Evolutionary conservation across 2,888 invertebrate species (phyloP), one percentile per base, ranked within the genome.

Genomic region (Dicycla oo): DNA sequence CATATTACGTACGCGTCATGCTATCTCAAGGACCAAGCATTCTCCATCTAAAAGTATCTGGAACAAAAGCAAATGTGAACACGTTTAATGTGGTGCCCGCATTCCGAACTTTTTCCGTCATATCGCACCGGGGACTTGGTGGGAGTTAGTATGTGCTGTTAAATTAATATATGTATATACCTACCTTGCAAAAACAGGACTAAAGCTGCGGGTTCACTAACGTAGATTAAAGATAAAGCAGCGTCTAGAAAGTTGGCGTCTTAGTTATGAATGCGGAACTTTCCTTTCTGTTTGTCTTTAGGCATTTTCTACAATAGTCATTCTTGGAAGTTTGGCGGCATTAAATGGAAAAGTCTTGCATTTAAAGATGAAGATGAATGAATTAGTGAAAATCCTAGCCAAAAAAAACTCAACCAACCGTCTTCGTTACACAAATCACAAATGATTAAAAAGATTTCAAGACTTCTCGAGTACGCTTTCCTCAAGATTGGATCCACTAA

Each of bases 101-200:
- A 84, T 84, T 47, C 67, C 69, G 13, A 85, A 84, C 73, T 84
- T 84, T 83, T 85, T 75, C 70, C 56, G 30, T 74, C 70, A 74
- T 72, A 73, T 63, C 61, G 58, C 75, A 74, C 69, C 43, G 47
- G 74, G 73, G 73, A 75, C 65, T 60, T 49, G 58, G 20, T 60
- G 56, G 64, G 68, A 76, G 78, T 67, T 69, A 71, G 70, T 69
- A 65, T 69, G 73, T 82, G 47, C 69, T 67, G 15, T 51, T 53
- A 79, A 83, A 80, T 73, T 79, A 79, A 80, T 68, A 49, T 71
- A 61, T 65, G 60, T 58, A 65, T 18, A 18, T 56, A n/a, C n/a
- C 5, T 30, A 34, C 34, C 34, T 34, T 58, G 62, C n/a, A 34
- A 75, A 68, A 66, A 60, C 54, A 34, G 38, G 49, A 26, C 13